phyloP scores from a whole-genome alignment of 2,797 vertebrate species.

The Esox masquinongy region DNA sequence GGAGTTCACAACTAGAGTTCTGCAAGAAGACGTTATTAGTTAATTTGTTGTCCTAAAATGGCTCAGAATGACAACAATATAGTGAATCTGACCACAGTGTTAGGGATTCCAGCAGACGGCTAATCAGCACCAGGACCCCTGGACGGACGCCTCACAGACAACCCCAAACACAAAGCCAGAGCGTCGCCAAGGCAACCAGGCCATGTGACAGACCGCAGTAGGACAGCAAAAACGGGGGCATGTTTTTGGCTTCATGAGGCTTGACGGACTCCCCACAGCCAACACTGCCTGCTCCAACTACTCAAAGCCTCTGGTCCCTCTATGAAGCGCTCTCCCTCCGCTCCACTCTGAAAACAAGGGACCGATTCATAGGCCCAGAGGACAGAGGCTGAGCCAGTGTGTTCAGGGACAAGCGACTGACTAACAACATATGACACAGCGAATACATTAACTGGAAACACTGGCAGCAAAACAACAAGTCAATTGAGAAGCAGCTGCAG shows the following conservation, averaged over 20 bases:
- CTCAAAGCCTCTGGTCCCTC: conserved; percentile 34
- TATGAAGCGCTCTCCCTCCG: not conserved
- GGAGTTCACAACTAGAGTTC: conserved; percentile 76
- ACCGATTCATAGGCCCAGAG: conserved; percentile 25
- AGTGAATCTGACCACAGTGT: not conserved
- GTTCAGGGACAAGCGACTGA: conserved; percentile 31
- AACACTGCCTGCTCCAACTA: conserved; percentile 37
- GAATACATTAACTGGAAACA: conserved; percentile 41
- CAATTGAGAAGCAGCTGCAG: conserved; percentile 29
- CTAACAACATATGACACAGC: conserved; percentile 38
- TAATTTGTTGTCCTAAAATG: not conserved
- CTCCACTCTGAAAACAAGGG: conserved; percentile 41
- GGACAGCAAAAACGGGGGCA: conserved; percentile 55
- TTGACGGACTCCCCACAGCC: conserved; percentile 23
- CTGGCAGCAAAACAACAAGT: conserved; percentile 33
- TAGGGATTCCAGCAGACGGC: conserved; percentile 6
- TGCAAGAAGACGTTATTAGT: conserved; percentile 30
- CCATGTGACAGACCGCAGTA: conserved; percentile 69
- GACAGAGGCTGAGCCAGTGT: not conserved
- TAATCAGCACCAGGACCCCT: conserved; percentile 44
- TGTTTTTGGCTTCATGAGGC: conserved; percentile 45
- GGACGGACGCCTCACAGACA: conserved; percentile 16
- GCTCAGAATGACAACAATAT: not conserved
- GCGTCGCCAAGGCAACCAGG: conserved; percentile 59
- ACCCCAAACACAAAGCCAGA: conserved; percentile 29